Conservation (phyloP, 2,888 invertebrate species). For the Candidula unifasciata region DNA sequence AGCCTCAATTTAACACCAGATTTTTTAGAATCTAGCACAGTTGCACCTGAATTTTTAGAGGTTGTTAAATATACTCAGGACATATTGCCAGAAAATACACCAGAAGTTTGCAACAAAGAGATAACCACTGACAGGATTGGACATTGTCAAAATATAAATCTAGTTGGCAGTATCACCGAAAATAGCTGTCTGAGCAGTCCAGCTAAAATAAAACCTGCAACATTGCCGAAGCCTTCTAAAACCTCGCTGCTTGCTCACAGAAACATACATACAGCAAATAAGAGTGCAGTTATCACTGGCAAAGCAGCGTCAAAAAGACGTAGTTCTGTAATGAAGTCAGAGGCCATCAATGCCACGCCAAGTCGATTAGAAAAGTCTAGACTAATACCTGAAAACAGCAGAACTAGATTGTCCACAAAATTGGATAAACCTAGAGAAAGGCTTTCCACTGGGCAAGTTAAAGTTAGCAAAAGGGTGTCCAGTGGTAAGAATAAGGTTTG, state of each 20-base stretch:
- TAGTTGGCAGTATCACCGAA: not conserved
- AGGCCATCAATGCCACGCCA: not conserved
- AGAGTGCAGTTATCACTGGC: no score
- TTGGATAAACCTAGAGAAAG: not conserved
- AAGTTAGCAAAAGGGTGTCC: not conserved
- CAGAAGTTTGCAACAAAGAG: not conserved
- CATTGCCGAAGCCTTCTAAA: slow-evolving; percentile 38
- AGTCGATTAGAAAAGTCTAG: not conserved
- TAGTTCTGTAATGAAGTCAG: slow-evolving; percentile 18
- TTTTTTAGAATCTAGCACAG: not conserved
- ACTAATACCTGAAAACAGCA: not conserved
- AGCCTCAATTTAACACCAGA: not conserved
- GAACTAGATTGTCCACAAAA: not conserved
- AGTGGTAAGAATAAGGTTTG: slow-evolving; percentile 4
- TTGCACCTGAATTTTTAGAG: not conserved
- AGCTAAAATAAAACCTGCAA: slow-evolving; percentile 31
- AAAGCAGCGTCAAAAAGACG: slow-evolving; percentile 16
- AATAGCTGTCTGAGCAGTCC: not conserved
- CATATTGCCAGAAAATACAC: not conserved
- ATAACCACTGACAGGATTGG: not conserved
- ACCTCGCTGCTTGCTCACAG: not conserved
- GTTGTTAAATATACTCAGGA: not conserved
- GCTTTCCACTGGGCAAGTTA: not conserved
- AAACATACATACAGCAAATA: not conserved
- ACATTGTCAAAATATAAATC: not conserved